These are phyloP conservation scores for Caerostris extrusa DNA, from an alignment of 1,140 invertebrate genomes.

Conservation along the genomic window DNA sequence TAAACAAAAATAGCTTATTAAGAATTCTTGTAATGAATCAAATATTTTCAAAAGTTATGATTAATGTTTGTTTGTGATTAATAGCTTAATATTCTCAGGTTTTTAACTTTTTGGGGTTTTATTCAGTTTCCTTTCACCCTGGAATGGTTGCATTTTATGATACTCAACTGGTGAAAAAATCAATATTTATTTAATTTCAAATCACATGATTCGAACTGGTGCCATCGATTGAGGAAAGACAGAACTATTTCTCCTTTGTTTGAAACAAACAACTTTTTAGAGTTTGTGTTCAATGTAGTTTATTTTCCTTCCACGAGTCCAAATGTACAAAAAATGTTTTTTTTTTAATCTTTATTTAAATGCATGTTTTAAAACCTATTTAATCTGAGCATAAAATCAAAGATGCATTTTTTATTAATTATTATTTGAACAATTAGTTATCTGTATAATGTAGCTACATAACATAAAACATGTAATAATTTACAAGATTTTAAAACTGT, in stretches of 20 bases:
- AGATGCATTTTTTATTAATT: too few species aligned
- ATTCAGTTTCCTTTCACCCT: background rate
- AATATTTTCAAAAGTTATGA: too few species aligned
- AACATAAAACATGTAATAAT: too few species aligned
- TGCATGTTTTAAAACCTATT: background rate
- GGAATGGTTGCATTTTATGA: background rate
- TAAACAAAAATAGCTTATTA: too few species aligned
- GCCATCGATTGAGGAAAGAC: background rate
- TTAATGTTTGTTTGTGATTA: background rate
- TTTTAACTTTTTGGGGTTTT: background rate
- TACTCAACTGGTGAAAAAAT: background rate
- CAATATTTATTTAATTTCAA: conserved; percentile 30
- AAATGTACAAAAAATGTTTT: background rate
- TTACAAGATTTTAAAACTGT: too few species aligned
- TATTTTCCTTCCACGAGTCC: background rate
- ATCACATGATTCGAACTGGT: background rate
- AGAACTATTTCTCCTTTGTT: background rate
- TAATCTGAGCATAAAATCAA: background rate
- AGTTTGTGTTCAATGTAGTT: too few species aligned
- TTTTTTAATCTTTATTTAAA: background rate
- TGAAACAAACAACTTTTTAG: background rate
- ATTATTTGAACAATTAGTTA: too few species aligned
- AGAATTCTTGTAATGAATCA: too few species aligned
- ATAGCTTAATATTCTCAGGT: background rate
- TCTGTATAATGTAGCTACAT: too few species aligned